A percentile compares a stretch with the other conserved stretches of the same genome.
phyloP scores from a whole-genome alignment of 2,113 vertebrate species.

The Zosterops hypoxanthus region DNA sequence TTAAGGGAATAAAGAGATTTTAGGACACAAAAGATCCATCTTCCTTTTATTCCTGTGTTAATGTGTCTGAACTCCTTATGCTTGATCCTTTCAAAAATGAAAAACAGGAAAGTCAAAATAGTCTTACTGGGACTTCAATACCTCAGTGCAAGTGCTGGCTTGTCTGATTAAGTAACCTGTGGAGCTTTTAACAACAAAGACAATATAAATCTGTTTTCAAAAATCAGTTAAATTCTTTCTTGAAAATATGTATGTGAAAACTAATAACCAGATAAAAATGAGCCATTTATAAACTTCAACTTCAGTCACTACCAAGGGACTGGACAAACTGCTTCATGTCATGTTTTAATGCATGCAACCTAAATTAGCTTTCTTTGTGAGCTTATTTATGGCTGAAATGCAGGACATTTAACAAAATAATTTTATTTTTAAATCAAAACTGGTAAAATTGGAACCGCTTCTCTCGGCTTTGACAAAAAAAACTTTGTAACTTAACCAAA shows the following conservation, averaged over 20 bases:
- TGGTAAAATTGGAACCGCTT: background rate
- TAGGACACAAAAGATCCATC: background rate
- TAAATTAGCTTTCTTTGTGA: background rate
- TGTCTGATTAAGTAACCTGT: slow-evolving; percentile 40
- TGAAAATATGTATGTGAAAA: background rate
- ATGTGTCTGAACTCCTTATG: background rate
- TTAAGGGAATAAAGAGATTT: background rate
- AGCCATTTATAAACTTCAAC: background rate
- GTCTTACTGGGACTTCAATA: background rate
- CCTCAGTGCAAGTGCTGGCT: slow-evolving; percentile 31
- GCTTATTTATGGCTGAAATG: background rate
- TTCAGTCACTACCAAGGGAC: background rate
- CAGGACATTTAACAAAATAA: background rate
- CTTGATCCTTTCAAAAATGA: background rate
- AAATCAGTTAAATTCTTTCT: background rate
- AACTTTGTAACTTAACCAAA: background rate
- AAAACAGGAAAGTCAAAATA: background rate
- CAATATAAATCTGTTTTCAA: background rate
- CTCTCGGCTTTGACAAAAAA: background rate
- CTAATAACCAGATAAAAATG: background rate
- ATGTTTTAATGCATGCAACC: background rate
- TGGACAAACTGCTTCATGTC: background rate
- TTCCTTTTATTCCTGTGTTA: background rate
- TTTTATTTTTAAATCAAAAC: background rate
- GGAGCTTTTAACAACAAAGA: slow-evolving; percentile 33